Conservation (phyloP, 92 coral and sea anemone genomes). For the Scolanthus callimorphus region DNA sequence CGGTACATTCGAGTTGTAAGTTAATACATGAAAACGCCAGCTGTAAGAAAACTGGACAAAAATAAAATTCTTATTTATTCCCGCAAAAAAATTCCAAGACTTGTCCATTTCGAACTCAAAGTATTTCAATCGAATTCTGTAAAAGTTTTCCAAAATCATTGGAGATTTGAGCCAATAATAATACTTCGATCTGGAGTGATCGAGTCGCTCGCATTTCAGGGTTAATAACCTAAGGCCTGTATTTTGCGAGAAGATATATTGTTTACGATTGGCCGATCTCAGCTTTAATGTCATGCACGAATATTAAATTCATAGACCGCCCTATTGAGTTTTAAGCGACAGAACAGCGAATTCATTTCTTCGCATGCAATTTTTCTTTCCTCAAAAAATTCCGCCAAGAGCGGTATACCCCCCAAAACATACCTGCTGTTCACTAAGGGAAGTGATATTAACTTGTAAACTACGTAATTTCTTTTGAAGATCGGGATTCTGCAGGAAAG, state of each 20-base stretch:
- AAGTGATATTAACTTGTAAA: slow-evolving; percentile 80
- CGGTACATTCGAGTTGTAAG: too few relatives aligned
- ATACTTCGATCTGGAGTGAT: too few relatives aligned
- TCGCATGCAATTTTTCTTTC: slow-evolving; percentile 44
- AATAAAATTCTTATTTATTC: too few relatives aligned
- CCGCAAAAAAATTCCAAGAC: too few relatives aligned
- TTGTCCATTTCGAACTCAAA: too few relatives aligned
- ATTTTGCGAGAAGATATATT: slow-evolving; percentile 35
- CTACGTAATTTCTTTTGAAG: slow-evolving; percentile 85
- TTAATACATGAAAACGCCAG: too few relatives aligned
- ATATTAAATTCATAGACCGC: slow-evolving; percentile 46
- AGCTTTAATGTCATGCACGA: slow-evolving; percentile 50
- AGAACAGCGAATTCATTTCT: slow-evolving; percentile 27
- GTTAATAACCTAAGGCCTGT: not conserved
- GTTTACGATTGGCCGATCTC: slow-evolving; percentile 14
- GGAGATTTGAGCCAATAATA: too few relatives aligned
- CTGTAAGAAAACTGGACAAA: too few relatives aligned
- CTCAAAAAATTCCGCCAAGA: slow-evolving; percentile 12
- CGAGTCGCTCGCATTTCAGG: not conserved
- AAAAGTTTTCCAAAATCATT: too few relatives aligned
- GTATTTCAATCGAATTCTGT: too few relatives aligned
- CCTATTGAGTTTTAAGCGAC: slow-evolving; percentile 30
- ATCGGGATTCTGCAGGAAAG: slow-evolving; percentile 83
- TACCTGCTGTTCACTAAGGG: slow-evolving; percentile 91
- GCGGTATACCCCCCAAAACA: slow-evolving; percentile 8